phyloP scores from a whole-genome alignment of 1,140 invertebrate genomes.

The Tetragnatha versicolor region DNA sequence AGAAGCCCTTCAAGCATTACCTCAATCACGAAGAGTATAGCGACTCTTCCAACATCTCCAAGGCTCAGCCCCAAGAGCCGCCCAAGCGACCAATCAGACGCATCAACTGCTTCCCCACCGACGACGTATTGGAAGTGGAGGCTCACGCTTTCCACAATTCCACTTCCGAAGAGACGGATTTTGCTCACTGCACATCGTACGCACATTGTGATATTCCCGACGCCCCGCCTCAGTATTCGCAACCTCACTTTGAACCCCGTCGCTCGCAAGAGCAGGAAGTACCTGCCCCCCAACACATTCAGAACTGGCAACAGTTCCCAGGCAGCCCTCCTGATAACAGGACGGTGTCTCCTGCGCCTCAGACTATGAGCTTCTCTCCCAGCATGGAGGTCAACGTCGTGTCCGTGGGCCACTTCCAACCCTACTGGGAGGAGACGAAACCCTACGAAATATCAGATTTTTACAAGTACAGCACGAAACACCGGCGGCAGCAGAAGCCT shows the following conservation, averaged over 20 bases:
- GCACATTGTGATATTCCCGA: conserved; percentile 22
- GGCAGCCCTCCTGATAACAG: not conserved
- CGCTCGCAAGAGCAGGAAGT: not conserved
- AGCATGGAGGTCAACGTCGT: conserved; percentile 71
- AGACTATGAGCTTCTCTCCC: conserved; percentile 25
- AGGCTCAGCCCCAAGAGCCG: conserved; percentile 41
- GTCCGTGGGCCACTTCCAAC: conserved; percentile 85
- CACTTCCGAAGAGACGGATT: not conserved
- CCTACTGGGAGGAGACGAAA: conserved; percentile 91
- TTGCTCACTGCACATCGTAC: not conserved
- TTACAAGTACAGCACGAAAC: conserved; percentile 95
- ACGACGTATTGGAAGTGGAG: not conserved
- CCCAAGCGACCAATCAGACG: conserved; percentile 26
- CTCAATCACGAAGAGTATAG: not conserved
- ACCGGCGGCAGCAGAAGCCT: conserved; percentile 68
- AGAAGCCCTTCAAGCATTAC: not conserved
- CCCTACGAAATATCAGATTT: conserved; percentile 97
- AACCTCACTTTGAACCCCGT: not conserved
- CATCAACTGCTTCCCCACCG: not conserved
- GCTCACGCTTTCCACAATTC: not conserved
- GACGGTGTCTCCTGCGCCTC: conserved; percentile 12
- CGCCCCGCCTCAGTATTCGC: not conserved
- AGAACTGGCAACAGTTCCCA: conserved; percentile 8
- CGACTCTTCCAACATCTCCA: not conserved
- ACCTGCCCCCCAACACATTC: not conserved